phyloP scores from a whole-genome alignment of 2,888 invertebrate genomes.

The Cephus sareptanus region DNA sequence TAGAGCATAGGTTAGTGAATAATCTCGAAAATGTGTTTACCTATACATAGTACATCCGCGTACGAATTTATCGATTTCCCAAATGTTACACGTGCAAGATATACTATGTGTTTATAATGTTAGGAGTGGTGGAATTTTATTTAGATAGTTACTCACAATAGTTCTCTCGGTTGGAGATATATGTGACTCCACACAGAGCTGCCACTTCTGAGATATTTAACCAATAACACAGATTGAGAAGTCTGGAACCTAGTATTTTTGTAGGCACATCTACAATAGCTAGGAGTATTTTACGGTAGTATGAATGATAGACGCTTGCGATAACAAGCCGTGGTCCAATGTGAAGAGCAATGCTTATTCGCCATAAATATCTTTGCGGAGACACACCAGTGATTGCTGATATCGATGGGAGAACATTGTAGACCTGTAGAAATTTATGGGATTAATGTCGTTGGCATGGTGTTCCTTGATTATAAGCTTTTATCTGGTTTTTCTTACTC shows the following conservation, averaged over 20 bases:
- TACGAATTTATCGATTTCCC: too few relatives aligned
- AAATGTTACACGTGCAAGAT: too few relatives aligned
- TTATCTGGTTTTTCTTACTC: conserved; percentile 72
- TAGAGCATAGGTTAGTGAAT: too few relatives aligned
- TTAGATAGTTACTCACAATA: conserved; percentile 79
- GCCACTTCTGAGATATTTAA: conserved; percentile 86
- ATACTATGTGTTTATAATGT: too few relatives aligned
- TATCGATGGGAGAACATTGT: conserved; percentile 94
- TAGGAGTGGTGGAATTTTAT: neutral
- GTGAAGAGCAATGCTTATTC: conserved; percentile 91
- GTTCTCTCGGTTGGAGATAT: conserved; percentile 93
- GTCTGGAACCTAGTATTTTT: conserved; percentile 65
- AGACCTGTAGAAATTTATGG: conserved; percentile 74
- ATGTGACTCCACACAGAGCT: conserved; percentile 90
- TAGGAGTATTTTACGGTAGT: conserved; percentile 78
- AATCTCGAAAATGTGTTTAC: too few relatives aligned
- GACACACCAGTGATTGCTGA: conserved; percentile 95
- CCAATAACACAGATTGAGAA: conserved; percentile 82
- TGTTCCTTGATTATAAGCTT: neutral
- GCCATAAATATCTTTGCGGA: conserved; percentile 93
- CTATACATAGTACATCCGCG: too few relatives aligned
- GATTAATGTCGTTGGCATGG: neutral
- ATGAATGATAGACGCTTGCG: conserved; percentile 87
- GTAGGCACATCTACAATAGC: conserved; percentile 68
- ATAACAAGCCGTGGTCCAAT: conserved; percentile 91